Evolutionary conservation across 1,140 invertebrate species (phyloP), one percentile per base, ranked within the genome.

Genomic region (Hermetia illucens): DNA sequence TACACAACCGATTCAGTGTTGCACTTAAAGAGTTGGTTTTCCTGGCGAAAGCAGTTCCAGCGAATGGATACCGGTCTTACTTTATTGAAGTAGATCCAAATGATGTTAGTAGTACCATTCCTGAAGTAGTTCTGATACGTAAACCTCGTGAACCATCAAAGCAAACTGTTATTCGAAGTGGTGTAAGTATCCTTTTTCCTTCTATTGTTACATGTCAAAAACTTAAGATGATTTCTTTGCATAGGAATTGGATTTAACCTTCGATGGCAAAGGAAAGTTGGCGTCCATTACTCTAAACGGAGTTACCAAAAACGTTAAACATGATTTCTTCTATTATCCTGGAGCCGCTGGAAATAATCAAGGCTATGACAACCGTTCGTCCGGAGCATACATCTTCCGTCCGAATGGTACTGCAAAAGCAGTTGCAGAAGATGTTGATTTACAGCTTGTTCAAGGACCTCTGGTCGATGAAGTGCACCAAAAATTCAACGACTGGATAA

Each of bases 351-450:
- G 77, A 19, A 68, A 76, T 40, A 79, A 82, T 45, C 49, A 50
- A 30, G 47, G 52, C n/a, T 60, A 55, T 22, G 38, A 42, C 16
- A 70, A 70, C 46, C 53, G 79, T 41, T 75, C 81, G 1, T 85
- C 82, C 0, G 88, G 88, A 1, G 86, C 88, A 0, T 93, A 93
- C 48, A 83, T 89, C 36, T 92, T 93, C 61, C 68, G 87, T 36
- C 87, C 88, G 0, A 72, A 60, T 15, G 45, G 54, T 2, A 50
- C 48, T 5, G 22, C 48, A 3, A 31, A 50, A 25, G 42, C 64
- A 57, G 51, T 66, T 13, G 44, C 62, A n/a, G 46, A 68, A 63
- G 65, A 45, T 47, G 58, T 42, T 35, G 64, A 39, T 54, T 74
- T 41, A 53, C 74, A 48, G 59, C 43, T 51, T 4, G 46, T 51